Percentiles rank a stretch among this genome's conserved stretches.
phyloP scores from a whole-genome alignment of 2,113 vertebrate genomes.

The Brachyhypopomus occidentalis region DNA sequence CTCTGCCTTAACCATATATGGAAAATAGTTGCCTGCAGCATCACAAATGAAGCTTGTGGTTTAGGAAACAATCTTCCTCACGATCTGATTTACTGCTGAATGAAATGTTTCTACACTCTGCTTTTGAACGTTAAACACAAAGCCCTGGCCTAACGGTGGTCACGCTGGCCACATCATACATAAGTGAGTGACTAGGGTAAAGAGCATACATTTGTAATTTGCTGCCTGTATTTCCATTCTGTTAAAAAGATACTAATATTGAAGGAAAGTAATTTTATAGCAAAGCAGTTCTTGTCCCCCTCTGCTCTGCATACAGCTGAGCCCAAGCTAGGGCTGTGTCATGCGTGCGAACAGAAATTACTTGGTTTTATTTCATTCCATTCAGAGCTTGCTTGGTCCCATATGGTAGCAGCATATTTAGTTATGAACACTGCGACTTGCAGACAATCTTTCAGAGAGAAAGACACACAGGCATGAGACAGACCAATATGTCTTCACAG shows the following conservation, averaged over 20 bases:
- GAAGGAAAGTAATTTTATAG: conserved; percentile 10
- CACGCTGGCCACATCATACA: neutral
- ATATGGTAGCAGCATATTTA: conserved; percentile 40
- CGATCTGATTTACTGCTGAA: conserved; percentile 13
- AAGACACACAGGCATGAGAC: conserved; percentile 6
- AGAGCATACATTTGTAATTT: conserved; percentile 26
- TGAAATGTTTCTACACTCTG: conserved; percentile 26
- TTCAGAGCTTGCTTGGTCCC: conserved; percentile 43
- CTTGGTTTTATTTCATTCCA: conserved; percentile 47
- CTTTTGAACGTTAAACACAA: conserved; percentile 12
- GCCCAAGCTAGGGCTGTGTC: conserved; percentile 35
- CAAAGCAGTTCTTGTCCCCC: conserved; percentile 11
- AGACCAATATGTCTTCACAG: neutral
- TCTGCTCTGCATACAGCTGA: conserved; percentile 37
- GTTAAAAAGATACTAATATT: conserved; percentile 34
- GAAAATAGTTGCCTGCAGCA: conserved; percentile 20
- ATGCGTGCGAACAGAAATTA: conserved; percentile 35
- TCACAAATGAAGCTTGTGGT: neutral
- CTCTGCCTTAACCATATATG: conserved; percentile 47
- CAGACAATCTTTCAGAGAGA: neutral
- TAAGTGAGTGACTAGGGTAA: conserved; percentile 12
- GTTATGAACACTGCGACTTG: conserved; percentile 36
- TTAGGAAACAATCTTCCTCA: neutral
- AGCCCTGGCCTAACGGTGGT: neutral
- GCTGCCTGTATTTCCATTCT: neutral